Conservation (phyloP, 2,797 vertebrate genomes). For the Cynopterus sphinx region DNA sequence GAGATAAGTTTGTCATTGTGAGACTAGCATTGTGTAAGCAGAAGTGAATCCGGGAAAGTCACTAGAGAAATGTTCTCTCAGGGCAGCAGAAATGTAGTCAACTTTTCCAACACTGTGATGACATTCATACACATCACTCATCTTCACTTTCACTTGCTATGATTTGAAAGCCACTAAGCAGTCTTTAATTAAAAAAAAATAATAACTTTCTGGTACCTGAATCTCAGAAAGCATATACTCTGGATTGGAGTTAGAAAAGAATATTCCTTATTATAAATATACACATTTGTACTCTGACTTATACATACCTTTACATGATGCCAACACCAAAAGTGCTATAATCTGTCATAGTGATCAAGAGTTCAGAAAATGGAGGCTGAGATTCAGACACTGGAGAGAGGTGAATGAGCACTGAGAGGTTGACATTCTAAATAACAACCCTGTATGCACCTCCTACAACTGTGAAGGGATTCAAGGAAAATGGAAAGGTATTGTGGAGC, state of each 20-base stretch:
- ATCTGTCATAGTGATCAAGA: neutral
- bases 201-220: neutral
- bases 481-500: neutral
- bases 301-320: neutral
- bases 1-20: neutral
- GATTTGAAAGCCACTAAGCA: neutral
- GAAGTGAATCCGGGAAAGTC: neutral
- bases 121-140: neutral
- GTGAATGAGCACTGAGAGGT: neutral
- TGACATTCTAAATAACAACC: neutral
- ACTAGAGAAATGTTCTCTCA: neutral
- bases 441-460: neutral
- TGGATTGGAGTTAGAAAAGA: neutral
- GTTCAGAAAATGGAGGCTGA: neutral
- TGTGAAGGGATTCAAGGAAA: neutral
- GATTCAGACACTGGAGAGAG: neutral
- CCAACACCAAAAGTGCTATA: neutral
- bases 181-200: neutral
- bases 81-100: neutral
- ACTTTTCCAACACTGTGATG: neutral
- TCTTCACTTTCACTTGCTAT: neutral
- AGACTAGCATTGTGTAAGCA: neutral
- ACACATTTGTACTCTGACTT: neutral
- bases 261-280: rapidly evolving
- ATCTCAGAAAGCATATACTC: neutral